Base-by-base conservation (phyloP, 2,113 vertebrate genomes). In the Daubentonia madagascariensis region DNA sequence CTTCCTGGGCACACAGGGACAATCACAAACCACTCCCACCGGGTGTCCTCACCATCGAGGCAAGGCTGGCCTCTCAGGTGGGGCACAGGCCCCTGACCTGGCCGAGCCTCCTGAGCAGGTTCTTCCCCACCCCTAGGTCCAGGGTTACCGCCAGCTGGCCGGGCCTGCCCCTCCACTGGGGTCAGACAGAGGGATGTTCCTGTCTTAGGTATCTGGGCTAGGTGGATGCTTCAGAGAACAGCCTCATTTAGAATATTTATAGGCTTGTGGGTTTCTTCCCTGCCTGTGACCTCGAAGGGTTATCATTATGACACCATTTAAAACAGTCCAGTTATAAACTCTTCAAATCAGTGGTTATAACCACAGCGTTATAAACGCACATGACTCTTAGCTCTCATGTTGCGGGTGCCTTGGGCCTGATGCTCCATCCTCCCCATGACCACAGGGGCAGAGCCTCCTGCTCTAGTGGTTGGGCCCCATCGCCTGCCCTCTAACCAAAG, bases 331-430 rank as follows among this genome's bases (percentile, higher is more conserved):
- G 32, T 85, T 97, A 80, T 54, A 94, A 97, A 97, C 70, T 88
- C 83, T 80, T 96, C 87, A 5, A 3, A 5, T 25, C 5, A 78
- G 32, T 40, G 94, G 96, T 86, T 4, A 0, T 75, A 85, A 95
- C 67, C 68, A 80, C 88, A 96, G 84, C 68, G 50, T 94, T 96
- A 84, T 63, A 13, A 85, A 91, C 8, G 11, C 48, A 48, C 35
- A 65, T 84, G 84, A 88, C 40, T 75, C 65, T 75, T 84, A 85
- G 86, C 40, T 75, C 65, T 75, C 91, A 61, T 63, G 86, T 95
- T 76, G 84, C n/a, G n/a, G n/a, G n/a, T n/a, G n/a, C n/a, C n/a
- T n/a, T n/a, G n/a, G n/a, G n/a, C n/a, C n/a, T 25, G 9, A 52
- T 35, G 18, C 61, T 32, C 9, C 8, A 1, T 7, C 35, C 48